Conservation (phyloP, 2,113 vertebrate species). For the Lycocorax pyrrhopterus region DNA sequence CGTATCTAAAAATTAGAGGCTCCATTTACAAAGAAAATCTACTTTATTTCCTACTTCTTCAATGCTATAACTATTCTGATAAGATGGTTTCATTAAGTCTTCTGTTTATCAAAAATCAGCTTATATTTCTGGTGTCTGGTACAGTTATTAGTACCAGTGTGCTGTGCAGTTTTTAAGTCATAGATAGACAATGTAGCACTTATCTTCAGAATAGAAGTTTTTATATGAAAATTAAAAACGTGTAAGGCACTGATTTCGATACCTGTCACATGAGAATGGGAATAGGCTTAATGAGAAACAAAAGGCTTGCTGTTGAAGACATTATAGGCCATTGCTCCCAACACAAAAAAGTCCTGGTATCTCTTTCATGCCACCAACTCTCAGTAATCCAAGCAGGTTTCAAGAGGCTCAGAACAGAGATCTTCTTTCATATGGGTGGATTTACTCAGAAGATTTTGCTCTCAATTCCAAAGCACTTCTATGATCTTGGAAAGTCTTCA, state of each 20-base stretch:
- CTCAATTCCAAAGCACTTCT: neutral
- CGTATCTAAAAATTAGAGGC: neutral
- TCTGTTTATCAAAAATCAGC: neutral
- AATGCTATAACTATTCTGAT: neutral
- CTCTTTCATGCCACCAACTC: neutral
- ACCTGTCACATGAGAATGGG: neutral
- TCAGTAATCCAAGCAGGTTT: neutral
- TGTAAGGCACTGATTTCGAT: neutral
- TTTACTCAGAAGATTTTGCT: constrained; percentile 26
- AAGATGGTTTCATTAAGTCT: neutral
- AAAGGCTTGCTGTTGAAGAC: neutral
- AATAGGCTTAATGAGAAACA: constrained; percentile 17
- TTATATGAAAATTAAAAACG: constrained; percentile 15
- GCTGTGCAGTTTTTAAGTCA: neutral
- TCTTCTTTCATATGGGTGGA: neutral
- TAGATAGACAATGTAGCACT: neutral
- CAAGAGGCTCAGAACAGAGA: neutral
- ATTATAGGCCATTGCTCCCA: neutral
- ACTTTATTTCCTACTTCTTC: neutral
- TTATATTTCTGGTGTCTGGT: neutral
- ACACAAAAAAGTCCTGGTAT: neutral
- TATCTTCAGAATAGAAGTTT: neutral
- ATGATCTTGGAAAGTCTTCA: neutral
- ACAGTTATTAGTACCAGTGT: neutral
- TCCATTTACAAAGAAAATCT: neutral